A percentile compares a stretch with the other conserved stretches of the same genome.
phyloP scores from a whole-genome alignment of 1,140 invertebrate genomes.

The Drosophila nasuta region DNA sequence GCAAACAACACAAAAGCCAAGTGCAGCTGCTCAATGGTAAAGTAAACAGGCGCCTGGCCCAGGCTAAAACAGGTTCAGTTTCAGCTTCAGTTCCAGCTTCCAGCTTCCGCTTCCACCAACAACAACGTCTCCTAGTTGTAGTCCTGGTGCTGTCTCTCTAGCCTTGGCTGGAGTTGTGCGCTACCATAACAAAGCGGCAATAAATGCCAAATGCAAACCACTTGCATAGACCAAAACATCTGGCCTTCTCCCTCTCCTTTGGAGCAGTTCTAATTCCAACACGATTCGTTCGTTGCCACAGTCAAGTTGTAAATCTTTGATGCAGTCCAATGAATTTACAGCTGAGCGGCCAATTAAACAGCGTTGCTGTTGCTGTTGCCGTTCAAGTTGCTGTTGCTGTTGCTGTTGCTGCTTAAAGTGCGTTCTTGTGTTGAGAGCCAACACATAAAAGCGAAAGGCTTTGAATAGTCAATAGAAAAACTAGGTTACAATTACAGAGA shows the following conservation, averaged over 20 bases:
- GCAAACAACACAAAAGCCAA: slow-evolving; percentile 43
- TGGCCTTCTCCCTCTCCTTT: slow-evolving; percentile 1
- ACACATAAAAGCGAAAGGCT: slow-evolving; percentile 42
- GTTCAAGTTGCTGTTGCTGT: no score
- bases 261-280: slow-evolving; percentile 26
- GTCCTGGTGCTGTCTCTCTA: slow-evolving; percentile 38
- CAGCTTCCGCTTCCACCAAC: neutral
- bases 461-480: slow-evolving; percentile 35
- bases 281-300: slow-evolving; percentile 1
- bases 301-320: slow-evolving; percentile 52
- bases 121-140: neutral
- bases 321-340: slow-evolving; percentile 54
- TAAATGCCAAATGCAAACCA: slow-evolving; percentile 59
- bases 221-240: slow-evolving; percentile 45
- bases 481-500: slow-evolving; percentile 11
- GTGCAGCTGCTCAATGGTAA: slow-evolving; percentile 48
- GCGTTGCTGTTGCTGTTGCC: no score
- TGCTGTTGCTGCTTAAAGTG: slow-evolving; percentile 34
- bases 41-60: slow-evolving; percentile 35
- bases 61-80: neutral
- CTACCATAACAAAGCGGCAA: slow-evolving; percentile 60
- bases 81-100: neutral
- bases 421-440: slow-evolving; percentile 33
- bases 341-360: slow-evolving; percentile 54
- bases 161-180: slow-evolving; percentile 31